Evolutionary conservation across 2,888 invertebrate species (phyloP), one percentile per base, ranked within the genome.

Genomic region (Eilema griseolum): DNA sequence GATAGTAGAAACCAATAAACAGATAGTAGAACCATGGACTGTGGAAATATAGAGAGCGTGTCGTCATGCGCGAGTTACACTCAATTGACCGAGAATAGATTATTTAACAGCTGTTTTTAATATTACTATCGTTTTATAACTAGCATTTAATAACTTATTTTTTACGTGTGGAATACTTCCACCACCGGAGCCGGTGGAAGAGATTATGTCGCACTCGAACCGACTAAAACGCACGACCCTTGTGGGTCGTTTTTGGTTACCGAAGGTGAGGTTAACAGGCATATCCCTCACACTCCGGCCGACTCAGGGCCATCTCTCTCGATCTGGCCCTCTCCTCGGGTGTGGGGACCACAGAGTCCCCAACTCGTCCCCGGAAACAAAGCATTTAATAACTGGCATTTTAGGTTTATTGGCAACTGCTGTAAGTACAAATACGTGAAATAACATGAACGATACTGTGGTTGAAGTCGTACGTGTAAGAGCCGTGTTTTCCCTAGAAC

Each of bases 81-180:
- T 72, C 80, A 80, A 80, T 80, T 82, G 75, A 66, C 72, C 75
- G 77, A 70, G 70, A 75, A 74, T 72, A 69, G 72, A 71, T 82
- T 79, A 82, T 77, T 79, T 77, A 75, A 77, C 69, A 60, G 3
- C 24, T 66, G 33, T 69, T 65, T 62, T 61, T 52, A 33, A 66
- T 66, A 41, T 66, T 10, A 46, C 56, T 66, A 69, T 31, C 59
- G 31, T 62, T 63, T 64, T 31, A 61, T 31, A 31, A 61, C 23
- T 23, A 1, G 23, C 57, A 24, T 57, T 57, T 24, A 24, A 12
- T 56, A 56, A n/a, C 56, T n/a, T n/a, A n/a, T n/a, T n/a, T n/a
- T n/a, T n/a, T n/a, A n/a, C n/a, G n/a, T n/a, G n/a, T n/a, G n/a
- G n/a, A n/a, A n/a, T n/a, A n/a, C n/a, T n/a, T n/a, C n/a, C n/a